Base-by-base conservation (phyloP, 2,888 invertebrate genomes). In the Caenorhabditis sulstoni region DNA sequence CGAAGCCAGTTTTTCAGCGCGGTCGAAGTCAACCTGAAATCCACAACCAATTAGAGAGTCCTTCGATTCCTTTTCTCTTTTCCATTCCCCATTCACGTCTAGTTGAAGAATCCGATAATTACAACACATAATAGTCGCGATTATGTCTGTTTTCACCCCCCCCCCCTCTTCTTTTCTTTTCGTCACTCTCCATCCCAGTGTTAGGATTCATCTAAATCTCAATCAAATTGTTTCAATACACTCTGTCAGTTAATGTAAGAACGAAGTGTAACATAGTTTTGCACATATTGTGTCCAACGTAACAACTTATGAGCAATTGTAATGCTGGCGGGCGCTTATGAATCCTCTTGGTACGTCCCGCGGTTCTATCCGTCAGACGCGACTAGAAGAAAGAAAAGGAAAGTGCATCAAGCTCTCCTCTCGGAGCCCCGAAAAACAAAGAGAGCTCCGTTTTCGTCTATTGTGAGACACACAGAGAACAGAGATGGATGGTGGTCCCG, bases 1-100 rank as follows among this genome's bases (percentile, higher is more conserved):
- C 29, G 87, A 76, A 22, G 90, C 90, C 16, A 90, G 71, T 55
- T 82, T 84, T 81, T 90, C 89, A 20, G 90, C 90, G 49, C 87
- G 79, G 61, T 90, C 87, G 74, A 90, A 90, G 50, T 85, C 88
- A 22, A 90, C 88, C 85, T 86, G 66, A 76, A 84, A 78, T 41
- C 11, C 47, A 29, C 29, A 35, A 23, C 39, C 41, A 47, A 47
- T 47, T 20, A 47, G 37, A 3, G 7, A 29, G 3, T 29, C 29
- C 29, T 29, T 29, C 29, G 29, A 7, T 29, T 29, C 7, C 29
- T 29, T 29, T 29, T 29, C n/a, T 29, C 20, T 57, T 58, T 57
- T 50, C 64, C 41, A 52, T 49, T 67, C 11, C n/a, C 37, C 16
- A 53, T 64, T 47, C 37, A 47, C 61, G 18, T 29, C 45, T 53